Percentiles rank a stretch among this genome's conserved stretches.
Conservation (phyloP, 2,888 invertebrate species). For the Tachina grossa region DNA sequence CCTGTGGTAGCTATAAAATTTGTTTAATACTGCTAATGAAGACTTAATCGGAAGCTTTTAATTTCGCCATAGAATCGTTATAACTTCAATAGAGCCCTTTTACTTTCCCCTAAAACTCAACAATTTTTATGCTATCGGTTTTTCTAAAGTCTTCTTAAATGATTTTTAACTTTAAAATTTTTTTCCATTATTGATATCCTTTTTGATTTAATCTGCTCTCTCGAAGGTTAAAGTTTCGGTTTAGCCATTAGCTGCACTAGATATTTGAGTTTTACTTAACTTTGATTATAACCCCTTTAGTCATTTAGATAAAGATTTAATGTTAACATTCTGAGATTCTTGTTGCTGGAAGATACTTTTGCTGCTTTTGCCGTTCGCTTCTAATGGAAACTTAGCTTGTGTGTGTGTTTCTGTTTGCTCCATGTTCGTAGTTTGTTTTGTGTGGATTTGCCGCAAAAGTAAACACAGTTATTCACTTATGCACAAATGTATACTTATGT, state of each 20-base stretch:
- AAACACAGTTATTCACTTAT: slow-evolving; percentile 34
- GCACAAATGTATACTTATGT: slow-evolving; percentile 7
- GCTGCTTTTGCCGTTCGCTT: slow-evolving; percentile 13
- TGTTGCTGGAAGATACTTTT: slow-evolving; percentile 30
- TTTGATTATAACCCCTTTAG: slow-evolving; percentile 63
- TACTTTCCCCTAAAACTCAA: too few species aligned
- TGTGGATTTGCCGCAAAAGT: slow-evolving; percentile 46
- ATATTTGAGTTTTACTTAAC: slow-evolving; percentile 53
- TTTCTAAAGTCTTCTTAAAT: not conserved
- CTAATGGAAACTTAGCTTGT: slow-evolving; percentile 2
- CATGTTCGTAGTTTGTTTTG: slow-evolving; percentile 17
- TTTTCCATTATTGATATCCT: not conserved
- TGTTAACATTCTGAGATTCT: slow-evolving; percentile 41
- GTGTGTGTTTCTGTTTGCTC: not conserved
- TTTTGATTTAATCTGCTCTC: not conserved
- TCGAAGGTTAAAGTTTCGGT: slow-evolving; percentile 8
- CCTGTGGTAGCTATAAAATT: too few species aligned
- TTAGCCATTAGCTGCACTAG: slow-evolving; percentile 44
- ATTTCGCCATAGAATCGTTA: too few species aligned
- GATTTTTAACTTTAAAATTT: not conserved
- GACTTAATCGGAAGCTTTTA: too few species aligned
- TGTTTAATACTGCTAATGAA: too few species aligned
- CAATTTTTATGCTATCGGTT: too few species aligned
- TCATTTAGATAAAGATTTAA: slow-evolving; percentile 62
- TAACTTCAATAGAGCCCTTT: too few species aligned